Conservation (phyloP, 2,888 invertebrate genomes). For the Oegoconia quadripuncta region DNA sequence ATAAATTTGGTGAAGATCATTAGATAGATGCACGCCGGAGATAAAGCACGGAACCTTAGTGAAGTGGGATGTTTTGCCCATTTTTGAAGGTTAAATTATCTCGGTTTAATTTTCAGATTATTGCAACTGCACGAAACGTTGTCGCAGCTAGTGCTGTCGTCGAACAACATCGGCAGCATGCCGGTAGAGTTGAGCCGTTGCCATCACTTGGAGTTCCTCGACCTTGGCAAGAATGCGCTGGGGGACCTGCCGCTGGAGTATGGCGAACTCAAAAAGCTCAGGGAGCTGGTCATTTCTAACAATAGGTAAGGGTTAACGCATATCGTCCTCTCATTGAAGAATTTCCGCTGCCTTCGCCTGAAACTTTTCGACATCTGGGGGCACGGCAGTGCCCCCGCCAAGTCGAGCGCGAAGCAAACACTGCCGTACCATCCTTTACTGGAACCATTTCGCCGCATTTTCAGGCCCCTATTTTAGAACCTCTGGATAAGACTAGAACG, state of each 20-base stretch:
- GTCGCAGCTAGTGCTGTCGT: constrained; percentile 84
- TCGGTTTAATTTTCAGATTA: constrained; percentile 54
- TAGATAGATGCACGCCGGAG: too few species aligned
- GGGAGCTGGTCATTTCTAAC: constrained; percentile 89
- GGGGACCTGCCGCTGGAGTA: constrained; percentile 81
- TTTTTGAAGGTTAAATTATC: constrained; percentile 13
- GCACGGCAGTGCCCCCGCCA: too few species aligned
- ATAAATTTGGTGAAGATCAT: too few species aligned
- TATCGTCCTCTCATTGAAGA: too few species aligned
- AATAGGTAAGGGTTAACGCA: constrained; percentile 92
- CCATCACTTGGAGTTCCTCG: constrained; percentile 82
- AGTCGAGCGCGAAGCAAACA: too few species aligned
- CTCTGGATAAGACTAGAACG: too few species aligned
- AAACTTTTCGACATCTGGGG: too few species aligned
- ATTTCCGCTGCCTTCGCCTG: too few species aligned
- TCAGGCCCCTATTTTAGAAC: too few species aligned
- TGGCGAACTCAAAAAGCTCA: constrained; percentile 80
- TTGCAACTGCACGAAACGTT: constrained; percentile 68
- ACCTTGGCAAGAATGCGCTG: constrained; percentile 87
- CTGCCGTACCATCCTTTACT: too few species aligned
- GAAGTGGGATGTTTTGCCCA: constrained; percentile 14
- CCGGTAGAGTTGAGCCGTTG: constrained; percentile 83
- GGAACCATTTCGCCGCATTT: too few species aligned
- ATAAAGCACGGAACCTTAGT: too few species aligned
- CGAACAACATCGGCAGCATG: constrained; percentile 82